Conservation (phyloP, 2,113 vertebrate genomes). For the Engystomops pustulosus region DNA sequence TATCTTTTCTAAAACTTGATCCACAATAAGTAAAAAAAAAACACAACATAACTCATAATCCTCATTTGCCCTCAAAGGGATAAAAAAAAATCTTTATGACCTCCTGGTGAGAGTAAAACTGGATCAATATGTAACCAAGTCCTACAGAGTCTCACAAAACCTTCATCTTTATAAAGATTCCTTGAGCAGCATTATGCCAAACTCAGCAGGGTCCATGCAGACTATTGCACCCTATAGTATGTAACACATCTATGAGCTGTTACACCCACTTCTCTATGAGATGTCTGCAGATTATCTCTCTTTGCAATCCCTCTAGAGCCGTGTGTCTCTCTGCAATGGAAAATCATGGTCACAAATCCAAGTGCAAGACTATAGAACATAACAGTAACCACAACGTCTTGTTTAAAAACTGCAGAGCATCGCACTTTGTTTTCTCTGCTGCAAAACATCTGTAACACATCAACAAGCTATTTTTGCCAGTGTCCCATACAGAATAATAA, state of each 20-base stretch:
- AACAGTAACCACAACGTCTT: neutral
- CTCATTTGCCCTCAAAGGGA: neutral
- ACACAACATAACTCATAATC: too few species aligned
- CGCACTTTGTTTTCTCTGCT: neutral
- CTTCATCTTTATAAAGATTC: neutral
- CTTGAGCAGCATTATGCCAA: neutral
- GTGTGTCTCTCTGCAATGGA: neutral
- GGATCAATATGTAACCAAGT: neutral
- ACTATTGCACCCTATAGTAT: neutral
- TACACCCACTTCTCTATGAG: too few species aligned
- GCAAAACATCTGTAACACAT: slow-evolving; percentile 33
- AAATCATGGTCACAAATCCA: neutral
- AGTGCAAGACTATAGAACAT: neutral
- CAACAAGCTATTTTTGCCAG: slow-evolving; percentile 43
- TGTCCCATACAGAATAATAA: slow-evolving; percentile 25
- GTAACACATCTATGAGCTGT: neutral
- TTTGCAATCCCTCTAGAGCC: neutral
- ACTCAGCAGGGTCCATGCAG: neutral
- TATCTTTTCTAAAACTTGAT: too few species aligned
- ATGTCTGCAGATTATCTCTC: neutral
- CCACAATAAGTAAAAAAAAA: too few species aligned
- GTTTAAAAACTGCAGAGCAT: neutral
- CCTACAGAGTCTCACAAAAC: neutral
- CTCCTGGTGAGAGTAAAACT: neutral
- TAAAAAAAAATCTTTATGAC: neutral